Evolutionary conservation across 2,797 vertebrate species (phyloP).

Genomic region (Darevskia nairensis): DNA sequence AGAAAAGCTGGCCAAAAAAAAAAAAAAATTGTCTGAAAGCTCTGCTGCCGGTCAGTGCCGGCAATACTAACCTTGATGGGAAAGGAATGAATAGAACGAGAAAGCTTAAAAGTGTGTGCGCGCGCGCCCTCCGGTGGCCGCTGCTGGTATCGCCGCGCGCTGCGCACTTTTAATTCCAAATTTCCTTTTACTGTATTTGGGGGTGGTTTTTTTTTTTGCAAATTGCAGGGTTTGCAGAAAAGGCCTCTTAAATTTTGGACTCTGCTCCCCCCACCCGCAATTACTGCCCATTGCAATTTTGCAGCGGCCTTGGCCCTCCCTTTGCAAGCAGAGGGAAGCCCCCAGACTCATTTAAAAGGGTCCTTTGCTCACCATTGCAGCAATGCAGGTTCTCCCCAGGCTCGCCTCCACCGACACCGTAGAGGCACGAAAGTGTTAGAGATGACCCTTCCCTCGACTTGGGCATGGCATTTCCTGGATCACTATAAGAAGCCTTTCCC

Average conservation of each 20-base stretch:
- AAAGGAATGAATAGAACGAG: too few relatives aligned
- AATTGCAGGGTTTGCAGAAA: background rate
- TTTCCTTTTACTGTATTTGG: too few relatives aligned
- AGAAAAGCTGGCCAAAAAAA: too few relatives aligned
- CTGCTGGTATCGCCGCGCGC: background rate
- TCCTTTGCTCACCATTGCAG: background rate
- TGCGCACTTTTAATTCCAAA: too few relatives aligned
- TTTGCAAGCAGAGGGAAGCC: background rate
- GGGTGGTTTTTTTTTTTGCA: too few relatives aligned
- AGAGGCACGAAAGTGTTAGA: background rate
- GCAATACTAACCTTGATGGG: background rate
- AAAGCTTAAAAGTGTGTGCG: too few relatives aligned
- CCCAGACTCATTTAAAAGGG: background rate
- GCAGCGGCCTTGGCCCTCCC: too few relatives aligned
- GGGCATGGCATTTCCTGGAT: background rate
- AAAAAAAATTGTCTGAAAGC: too few relatives aligned
- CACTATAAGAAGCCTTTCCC: background rate
- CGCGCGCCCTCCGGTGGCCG: background rate
- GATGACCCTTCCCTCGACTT: too few relatives aligned
- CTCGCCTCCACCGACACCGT: background rate
- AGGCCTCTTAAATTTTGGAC: too few relatives aligned
- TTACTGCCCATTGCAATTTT: background rate
- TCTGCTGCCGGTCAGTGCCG: background rate
- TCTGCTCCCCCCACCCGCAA: background rate
- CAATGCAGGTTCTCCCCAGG: background rate